Evolutionary conservation across 2,797 vertebrate genomes (phyloP), one percentile per base, ranked within the genome.

Genomic region (Eurystomus glaucurus): DNA sequence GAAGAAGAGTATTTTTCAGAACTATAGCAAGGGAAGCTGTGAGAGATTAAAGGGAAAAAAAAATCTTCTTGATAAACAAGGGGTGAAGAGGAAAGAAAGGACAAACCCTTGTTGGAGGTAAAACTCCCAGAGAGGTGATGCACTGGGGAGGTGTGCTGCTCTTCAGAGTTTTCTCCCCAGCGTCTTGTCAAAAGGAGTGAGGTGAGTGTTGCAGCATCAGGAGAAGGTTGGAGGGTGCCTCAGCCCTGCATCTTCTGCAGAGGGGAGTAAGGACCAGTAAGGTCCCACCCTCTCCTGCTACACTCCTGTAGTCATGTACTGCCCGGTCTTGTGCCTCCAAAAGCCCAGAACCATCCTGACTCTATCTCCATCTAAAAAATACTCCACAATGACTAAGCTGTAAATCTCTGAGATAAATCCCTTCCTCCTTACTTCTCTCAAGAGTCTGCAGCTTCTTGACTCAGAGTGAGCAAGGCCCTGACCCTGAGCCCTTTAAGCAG

Each of bases 1-100:
- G 57, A 77, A 96, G 77, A 97, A 94, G 62, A 93, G 25, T 77
- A 66, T 52, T 75, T 66, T 92, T 86, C 43, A 75, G 52, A 88
- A 81, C 74, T 43, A 60, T 14, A 65, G 72, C 70, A 88, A 94
- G 55, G 35, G 41, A 76, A 93, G 54, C 39, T 80, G n/a, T 74
- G 78, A 83, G 82, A 93, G 16, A 46, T 75, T 83, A 46, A 77
- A 76, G 11, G 4, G 43, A 17, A 9, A 72, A 62, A 62, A 65
- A 61, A 88, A 75, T 39, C 4, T 65, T 43, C 62, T 94, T 74
- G 58, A 50, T 85, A 46, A 58, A 71, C 76, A 91, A 80, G 69
- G 13, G 86, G 48, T 79, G 46, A 89, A 76, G n/a, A 75, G 51
- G 74, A 96, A 84, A 94, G 54, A 58, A 82, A 51, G 35, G 20